Base-by-base conservation (phyloP, 2,113 vertebrate genomes). In the Aptenodytes forsteri region DNA sequence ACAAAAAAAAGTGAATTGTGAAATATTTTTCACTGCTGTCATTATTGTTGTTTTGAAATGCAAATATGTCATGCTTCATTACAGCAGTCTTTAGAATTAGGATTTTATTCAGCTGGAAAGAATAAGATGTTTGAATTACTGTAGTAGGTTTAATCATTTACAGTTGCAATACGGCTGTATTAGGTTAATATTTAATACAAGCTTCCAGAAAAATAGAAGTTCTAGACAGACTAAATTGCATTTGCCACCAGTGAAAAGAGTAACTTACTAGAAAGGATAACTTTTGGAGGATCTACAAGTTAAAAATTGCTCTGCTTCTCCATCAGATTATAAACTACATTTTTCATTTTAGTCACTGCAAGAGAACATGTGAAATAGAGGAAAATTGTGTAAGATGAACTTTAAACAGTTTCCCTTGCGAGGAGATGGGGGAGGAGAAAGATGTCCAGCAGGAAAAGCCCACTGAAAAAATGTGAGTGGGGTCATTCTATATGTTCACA, bases 11-110 rank as follows among this genome's bases (percentile, higher is more conserved):
- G 22, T 16, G 7, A 91, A 82, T 77, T 87, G 10, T 32, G 73
- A 89, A 55, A n/a, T 96, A 83, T 50, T 96, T 86, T 93, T 94
- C 87, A 92, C n/a, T 92, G 58, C 26, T 88, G 13, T 90, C 66
- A 64, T 76, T 66, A 82, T 40, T 83, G 47, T 87, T 89, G 67
- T 93, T 95, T 93, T 93, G 88, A 96, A 91, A 89, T 96, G 76
- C 30, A 87, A 94, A 97, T 38, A 16, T 14, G 87, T 85, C 71
- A 49, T 76, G 32, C 52, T 94, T 93, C 20, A 89, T 81, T 91
- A 89, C 25, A 58, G 26, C 20, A 92, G 23, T 85, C 58, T 85
- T 90, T 89, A 88, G n/a, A 95, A 89, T 46, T 72, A 76, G 11
- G 38, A 21, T 83, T 84, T 71, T 89, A 88, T 96, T 85, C 32